Evolutionary conservation across 92 coral and sea anemone genomes (phyloP).

Genomic region (Porites evermanni): DNA sequence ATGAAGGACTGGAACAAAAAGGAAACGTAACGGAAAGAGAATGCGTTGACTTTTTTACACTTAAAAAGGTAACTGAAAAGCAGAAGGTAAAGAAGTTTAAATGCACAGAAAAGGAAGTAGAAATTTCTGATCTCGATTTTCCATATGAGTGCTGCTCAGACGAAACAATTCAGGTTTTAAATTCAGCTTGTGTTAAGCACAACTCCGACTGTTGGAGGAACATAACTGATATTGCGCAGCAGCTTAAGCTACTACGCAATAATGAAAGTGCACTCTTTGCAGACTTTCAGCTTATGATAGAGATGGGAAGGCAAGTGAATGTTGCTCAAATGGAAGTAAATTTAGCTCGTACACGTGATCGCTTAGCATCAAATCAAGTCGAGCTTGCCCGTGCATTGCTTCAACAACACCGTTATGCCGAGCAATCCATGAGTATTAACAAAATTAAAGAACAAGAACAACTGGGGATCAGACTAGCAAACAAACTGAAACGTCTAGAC

Average conservation of each 20-base stretch:
- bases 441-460: slow-evolving; percentile 36
- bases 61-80: background rate
- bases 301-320: slow-evolving; percentile 21
- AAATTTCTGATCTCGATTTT: slow-evolving; percentile 11
- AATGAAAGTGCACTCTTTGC: slow-evolving; percentile 1
- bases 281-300: slow-evolving; percentile 30
- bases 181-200: slow-evolving; percentile 42
- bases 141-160: slow-evolving; percentile 33
- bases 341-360: slow-evolving; percentile 44
- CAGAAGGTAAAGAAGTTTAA: background rate
- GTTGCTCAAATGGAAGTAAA: slow-evolving; percentile 49
- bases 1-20: background rate
- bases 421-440: slow-evolving; percentile 37
- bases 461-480: slow-evolving; percentile 57
- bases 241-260: background rate
- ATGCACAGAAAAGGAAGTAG: background rate
- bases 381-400: slow-evolving; percentile 47
- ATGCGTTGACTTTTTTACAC: background rate
- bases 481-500: slow-evolving; percentile 36
- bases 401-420: slow-evolving; percentile 46
- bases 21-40: background rate
- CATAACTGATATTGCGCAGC: background rate
- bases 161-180: slow-evolving; percentile 8
- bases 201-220: background rate
- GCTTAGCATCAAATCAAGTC: slow-evolving; percentile 41